Evolutionary conservation across 2,797 vertebrate species (phyloP).

Genomic region (Cryptoprocta ferox): DNA sequence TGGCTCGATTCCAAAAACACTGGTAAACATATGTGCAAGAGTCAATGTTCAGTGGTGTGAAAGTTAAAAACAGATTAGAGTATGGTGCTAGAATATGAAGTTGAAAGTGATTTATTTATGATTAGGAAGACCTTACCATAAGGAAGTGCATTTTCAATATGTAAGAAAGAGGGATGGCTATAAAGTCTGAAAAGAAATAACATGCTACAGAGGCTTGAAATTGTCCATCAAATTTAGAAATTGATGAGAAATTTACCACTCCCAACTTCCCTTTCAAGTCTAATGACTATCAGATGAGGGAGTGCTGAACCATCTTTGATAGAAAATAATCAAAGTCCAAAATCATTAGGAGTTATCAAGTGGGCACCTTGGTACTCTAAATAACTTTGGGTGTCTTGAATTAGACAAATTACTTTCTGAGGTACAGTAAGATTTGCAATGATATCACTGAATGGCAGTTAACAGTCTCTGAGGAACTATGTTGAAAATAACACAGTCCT

Average conservation of each 20-base stretch:
- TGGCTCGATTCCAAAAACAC: neutral
- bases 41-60: neutral
- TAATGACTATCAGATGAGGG: neutral
- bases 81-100: neutral
- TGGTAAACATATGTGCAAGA: neutral
- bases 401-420: neutral
- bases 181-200: neutral
- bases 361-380: neutral
- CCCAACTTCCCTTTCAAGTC: neutral
- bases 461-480: neutral
- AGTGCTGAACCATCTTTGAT: neutral
- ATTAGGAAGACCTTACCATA: neutral
- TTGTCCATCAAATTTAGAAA: neutral
- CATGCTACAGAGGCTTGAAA: neutral
- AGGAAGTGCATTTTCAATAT: neutral
- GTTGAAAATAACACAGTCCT: slow-evolving; percentile 15
- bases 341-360: neutral
- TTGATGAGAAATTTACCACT: neutral
- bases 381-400: neutral
- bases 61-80: neutral
- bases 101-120: neutral
- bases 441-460: neutral
- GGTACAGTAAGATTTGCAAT: neutral
- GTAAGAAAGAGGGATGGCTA: neutral
- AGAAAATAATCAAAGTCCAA: neutral